Evolutionary conservation across 2,888 invertebrate species (phyloP), one percentile per base, ranked within the genome.

Genomic region (Machimus rusticus): DNA sequence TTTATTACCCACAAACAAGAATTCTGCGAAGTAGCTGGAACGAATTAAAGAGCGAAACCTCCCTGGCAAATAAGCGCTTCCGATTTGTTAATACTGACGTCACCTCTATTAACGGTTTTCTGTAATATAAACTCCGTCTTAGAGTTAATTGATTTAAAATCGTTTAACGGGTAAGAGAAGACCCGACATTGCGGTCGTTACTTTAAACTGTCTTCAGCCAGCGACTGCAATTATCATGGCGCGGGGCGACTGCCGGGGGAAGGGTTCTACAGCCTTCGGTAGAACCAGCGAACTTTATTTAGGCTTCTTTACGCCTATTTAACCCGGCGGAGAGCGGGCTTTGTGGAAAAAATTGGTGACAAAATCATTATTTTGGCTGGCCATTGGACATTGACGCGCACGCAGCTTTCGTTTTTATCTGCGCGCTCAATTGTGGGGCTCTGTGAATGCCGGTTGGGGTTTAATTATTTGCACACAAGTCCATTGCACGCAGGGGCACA

Each of bases 291-390:
- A 79, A 51, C 28, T 79, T 51, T 79, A 28, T 79, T 51, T 79
- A 28, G 16, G 46, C 28, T 76, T 76, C 51, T 79, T 79, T 79
- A 79, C 79, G 79, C 51, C 23, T 79, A 46, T 79, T 79, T 79
- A 79, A 79, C 19, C 79, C 31, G 31, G 16, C 79, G 28, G 16
- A 55, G 46, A 51, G 14, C 23, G 66, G 16, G 6, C 79, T 28
- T 79, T 31, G 79, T 79, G 2, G 51, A 79, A 79, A 79, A 79
- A 79, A 79, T 79, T 51, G 79, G 79, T 79, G 79, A 79, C 79
- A 79, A 79, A 79, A 79, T 79, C 55, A 79, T 79, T 79, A 79
- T 79, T 79, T 79, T 51, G 79, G 79, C 23, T 79, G 51, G 79
- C 51, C 79, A 51, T 79, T 79, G 51, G 51, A 79, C 79, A 79